Conservation (phyloP, 1,140 invertebrate species). For the Philopotamus ludificatus region DNA sequence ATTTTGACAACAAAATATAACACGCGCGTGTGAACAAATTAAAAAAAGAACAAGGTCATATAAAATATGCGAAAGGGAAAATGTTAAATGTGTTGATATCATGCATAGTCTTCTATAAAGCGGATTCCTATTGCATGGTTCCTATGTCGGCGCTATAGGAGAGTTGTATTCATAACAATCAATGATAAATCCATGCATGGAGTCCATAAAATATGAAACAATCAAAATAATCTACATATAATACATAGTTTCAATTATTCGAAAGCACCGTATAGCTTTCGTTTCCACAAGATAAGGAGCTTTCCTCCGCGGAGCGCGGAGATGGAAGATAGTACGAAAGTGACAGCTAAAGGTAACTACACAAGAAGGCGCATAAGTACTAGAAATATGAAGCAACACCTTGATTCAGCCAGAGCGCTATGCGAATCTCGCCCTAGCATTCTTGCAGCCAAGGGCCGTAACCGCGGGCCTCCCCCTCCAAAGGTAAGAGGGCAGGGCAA, state of each 20-base stretch:
- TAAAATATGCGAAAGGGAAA: too few species aligned
- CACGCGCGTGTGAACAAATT: too few species aligned
- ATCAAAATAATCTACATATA: too few species aligned
- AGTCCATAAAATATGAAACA: too few species aligned
- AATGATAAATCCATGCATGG: too few species aligned
- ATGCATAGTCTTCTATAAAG: too few species aligned
- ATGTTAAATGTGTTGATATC: too few species aligned
- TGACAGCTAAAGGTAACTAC: constrained; percentile 38
- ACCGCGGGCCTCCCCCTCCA: constrained; percentile 10
- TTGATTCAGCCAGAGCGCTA: constrained; percentile 3
- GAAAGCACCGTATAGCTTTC: constrained; percentile 5
- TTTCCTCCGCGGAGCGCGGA: constrained; percentile 26
- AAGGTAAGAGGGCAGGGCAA: constrained; percentile 26
- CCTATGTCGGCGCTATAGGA: too few species aligned
- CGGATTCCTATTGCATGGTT: too few species aligned
- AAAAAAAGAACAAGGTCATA: too few species aligned
- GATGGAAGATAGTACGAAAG: constrained; percentile 33
- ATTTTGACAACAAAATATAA: too few species aligned
- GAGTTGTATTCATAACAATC: too few species aligned
- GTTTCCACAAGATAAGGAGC: not conserved
- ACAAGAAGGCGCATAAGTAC: constrained; percentile 40
- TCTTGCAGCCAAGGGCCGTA: constrained; percentile 15
- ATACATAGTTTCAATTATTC: constrained; percentile 1
- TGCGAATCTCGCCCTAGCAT: constrained; percentile 19
- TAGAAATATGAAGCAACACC: constrained; percentile 41